These are phyloP conservation scores for Silvanus unidentatus DNA, from an alignment of 2,888 invertebrate species.

Conservation along the genomic window DNA sequence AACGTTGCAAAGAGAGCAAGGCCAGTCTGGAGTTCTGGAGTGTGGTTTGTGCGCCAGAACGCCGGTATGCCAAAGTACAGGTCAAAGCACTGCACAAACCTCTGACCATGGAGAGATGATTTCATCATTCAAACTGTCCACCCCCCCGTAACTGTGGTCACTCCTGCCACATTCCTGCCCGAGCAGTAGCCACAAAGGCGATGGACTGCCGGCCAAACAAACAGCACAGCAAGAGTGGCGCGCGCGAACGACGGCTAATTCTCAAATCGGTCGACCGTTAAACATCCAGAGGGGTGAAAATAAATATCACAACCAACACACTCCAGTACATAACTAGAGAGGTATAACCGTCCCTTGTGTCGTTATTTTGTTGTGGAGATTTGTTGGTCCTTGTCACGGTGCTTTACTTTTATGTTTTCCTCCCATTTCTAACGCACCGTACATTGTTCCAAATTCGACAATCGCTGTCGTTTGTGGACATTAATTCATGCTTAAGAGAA, in stretches of 20 bases:
- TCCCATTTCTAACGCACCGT: too few species aligned
- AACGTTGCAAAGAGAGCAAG: too few species aligned
- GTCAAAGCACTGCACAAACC: slow-evolving; percentile 22
- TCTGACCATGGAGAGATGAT: slow-evolving; percentile 28
- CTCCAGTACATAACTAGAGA: too few species aligned
- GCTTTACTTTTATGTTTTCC: too few species aligned
- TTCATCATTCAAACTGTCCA: slow-evolving; percentile 35
- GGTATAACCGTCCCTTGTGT: too few species aligned
- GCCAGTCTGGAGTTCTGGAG: neutral
- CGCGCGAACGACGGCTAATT: neutral
- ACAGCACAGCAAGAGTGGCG: neutral
- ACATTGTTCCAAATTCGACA: too few species aligned
- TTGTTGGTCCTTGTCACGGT: too few species aligned
- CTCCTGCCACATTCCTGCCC: slow-evolving; percentile 31
- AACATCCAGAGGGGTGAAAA: neutral
- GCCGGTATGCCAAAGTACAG: slow-evolving; percentile 11
- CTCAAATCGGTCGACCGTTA: slow-evolving; percentile 1
- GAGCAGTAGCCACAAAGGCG: slow-evolving; percentile 25
- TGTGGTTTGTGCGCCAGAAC: neutral
- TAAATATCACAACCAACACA: neutral
- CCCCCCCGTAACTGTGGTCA: slow-evolving; percentile 28
- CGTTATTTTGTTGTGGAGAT: neutral
- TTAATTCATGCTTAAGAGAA: neutral
- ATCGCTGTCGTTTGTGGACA: neutral
- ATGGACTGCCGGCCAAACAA: slow-evolving; percentile 5